Evolutionary conservation across 2,797 vertebrate species (phyloP).

Genomic region (Tapirus indicus): DNA sequence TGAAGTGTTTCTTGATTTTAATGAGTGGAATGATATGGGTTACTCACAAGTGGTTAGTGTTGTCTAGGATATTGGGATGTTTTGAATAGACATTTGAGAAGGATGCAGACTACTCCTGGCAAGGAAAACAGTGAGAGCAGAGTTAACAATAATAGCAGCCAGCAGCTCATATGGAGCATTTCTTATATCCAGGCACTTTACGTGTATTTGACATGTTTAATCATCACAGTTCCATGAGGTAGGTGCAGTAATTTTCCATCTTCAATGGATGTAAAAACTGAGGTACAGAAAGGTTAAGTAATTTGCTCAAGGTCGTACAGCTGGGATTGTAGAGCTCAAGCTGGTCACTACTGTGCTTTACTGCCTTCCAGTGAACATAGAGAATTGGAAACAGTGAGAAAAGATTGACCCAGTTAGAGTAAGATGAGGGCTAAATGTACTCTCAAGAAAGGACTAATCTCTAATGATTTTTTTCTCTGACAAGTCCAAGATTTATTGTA

Average conservation of each 20-base stretch:
- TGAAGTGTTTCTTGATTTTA: slow-evolving; percentile 18
- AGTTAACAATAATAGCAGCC: not conserved
- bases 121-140: not conserved
- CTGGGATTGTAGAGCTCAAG: not conserved
- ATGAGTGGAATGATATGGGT: not conserved
- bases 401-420: not conserved
- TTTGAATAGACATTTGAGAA: slow-evolving; percentile 23
- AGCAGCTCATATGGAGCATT: not conserved
- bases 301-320: not conserved
- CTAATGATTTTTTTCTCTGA: not conserved
- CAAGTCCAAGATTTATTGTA: not conserved
- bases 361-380: not conserved
- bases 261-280: not conserved
- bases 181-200: not conserved
- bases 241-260: not conserved
- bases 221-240: not conserved
- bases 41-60: slow-evolving; percentile 48
- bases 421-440: not conserved
- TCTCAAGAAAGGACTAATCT: not conserved
- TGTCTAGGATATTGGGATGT: not conserved
- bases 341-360: not conserved
- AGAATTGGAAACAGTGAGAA: not conserved
- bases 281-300: not conserved
- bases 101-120: not conserved
- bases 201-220: not conserved